Base-by-base conservation (phyloP, 2,888 invertebrate species). In the Copidosoma aretas region DNA sequence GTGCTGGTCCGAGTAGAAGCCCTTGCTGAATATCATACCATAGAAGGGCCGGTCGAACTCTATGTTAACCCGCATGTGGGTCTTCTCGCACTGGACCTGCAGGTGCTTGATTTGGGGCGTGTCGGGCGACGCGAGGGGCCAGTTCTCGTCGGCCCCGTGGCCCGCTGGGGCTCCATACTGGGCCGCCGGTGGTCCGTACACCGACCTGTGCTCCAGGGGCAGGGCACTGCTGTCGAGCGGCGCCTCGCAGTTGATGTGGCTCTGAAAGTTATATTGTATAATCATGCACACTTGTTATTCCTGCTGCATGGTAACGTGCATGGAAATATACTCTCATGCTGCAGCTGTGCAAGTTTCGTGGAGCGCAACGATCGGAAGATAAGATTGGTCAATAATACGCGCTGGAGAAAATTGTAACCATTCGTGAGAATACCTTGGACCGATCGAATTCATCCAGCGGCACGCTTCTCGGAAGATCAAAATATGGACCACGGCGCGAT, bases 1-100 rank as follows among this genome's bases (percentile, higher is more conserved):
- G 80, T 94, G 94, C 0, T 92, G 88, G 80, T 96, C 95, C 80
- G 94, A 94, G 85, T 94, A 95, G 86, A 93, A 94, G 68, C 94
- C 96, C 85, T 96, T 96, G 71, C 95, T 95, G 86, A 96, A 96
- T 81, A 96, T 95, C 93, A 96, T 95, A 41, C 96, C 96, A 83
- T 95, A 95, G 86, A 96, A 96, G 17, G 96, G 95, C 59, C 95
- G 89, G 83, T 96, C 96, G 85, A 96, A 97, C 84, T 95, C 95
- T 78, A 97, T 94, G 84, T 95, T 95, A 66, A 96, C 96, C 63
- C 95, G 88, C 95, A 96, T 96, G 83, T 95, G 94, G 59, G 95
- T 95, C 84, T 96, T 96, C 85, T 96, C 96, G 85, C 96, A 96
- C 83, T 96, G 95, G 75, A 96, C 96, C 86, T 95, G 94, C 73